Conservation (phyloP, 2,113 vertebrate genomes). For the Corapipo altera region DNA sequence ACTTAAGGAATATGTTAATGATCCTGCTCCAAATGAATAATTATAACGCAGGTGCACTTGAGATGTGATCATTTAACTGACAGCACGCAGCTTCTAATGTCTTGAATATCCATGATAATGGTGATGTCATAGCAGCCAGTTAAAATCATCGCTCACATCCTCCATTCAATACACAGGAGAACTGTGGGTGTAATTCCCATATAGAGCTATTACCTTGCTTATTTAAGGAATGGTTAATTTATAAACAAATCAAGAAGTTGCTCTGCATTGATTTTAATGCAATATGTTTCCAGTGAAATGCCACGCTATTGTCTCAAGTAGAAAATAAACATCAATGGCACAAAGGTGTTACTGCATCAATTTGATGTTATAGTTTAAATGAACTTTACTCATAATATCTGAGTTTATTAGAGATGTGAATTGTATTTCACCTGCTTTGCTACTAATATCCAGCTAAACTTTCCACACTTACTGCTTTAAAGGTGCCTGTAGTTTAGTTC, state of each 20-base stretch:
- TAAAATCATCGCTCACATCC: conserved; percentile 61
- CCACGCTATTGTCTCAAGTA: neutral
- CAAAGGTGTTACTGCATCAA: neutral
- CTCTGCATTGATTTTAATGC: conserved; percentile 43
- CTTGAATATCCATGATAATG: conserved; percentile 75
- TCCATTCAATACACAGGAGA: conserved; percentile 68
- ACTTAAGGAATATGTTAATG: conserved; percentile 79
- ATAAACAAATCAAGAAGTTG: conserved; percentile 61
- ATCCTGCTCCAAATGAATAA: conserved; percentile 76
- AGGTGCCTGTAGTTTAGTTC: neutral
- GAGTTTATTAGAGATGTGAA: neutral
- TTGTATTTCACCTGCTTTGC: neutral
- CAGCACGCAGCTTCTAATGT: conserved; percentile 76
- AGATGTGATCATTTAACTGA: conserved; percentile 79
- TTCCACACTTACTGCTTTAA: neutral
- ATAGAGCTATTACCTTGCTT: conserved; percentile 49
- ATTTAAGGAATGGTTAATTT: conserved; percentile 72
- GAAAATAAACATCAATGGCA: conserved; percentile 16
- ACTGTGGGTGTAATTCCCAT: conserved; percentile 52
- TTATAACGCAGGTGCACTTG: conserved; percentile 80
- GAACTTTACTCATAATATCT: neutral
- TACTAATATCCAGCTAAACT: neutral
- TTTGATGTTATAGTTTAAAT: neutral
- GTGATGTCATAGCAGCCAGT: conserved; percentile 71
- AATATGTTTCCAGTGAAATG: conserved; percentile 50